Evolutionary conservation across 2,113 vertebrate species (phyloP), one percentile per base, ranked within the genome.

Genomic region (Hypanus sabinus): DNA sequence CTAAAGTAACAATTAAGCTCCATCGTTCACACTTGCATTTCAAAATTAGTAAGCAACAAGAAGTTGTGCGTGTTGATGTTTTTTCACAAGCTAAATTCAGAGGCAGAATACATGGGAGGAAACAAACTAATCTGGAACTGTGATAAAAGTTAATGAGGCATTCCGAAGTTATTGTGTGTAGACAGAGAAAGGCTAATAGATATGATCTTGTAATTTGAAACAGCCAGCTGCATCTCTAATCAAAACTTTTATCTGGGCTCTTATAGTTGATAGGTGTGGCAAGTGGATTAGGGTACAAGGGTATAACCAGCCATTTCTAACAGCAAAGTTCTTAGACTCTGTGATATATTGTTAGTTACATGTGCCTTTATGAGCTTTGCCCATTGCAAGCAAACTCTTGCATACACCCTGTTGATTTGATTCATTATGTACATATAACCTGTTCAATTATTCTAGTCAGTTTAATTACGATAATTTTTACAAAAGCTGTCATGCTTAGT

Each of bases 81-180:
- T 65, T 33, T 90, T 90, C 60, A 65, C 11, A 90, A 60, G 30
- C 83, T 30, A 11, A 12, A 62, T 36, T 90, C 60, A 62, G n/a
- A 33, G 85, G 85, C 60, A 90, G 30, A 33, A 65, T 68, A 60
- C 60, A 90, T 65, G 60, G 85, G 85, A 90, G 85, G 60, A 62
- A 62, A 90, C 85, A 10, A 90, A 90, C 12, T 90, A n/a, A 88
- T 88, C 57, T 88, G 60, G 60, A 65, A 33, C 65, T 65, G 85
- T 33, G 33, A 68, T 90, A 90, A 90, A 90, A 90, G 60, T 90
- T 90, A 65, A 90, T 90, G 85, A 90, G 65, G 85, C 60, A 24
- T 33, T 68, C 85, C 62, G 18, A n/a, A 90, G 22, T 90, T 90
- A 90, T 90, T 90, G 60, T 90, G 14, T 33, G 5, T 33, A 33